Base-by-base conservation (phyloP, 2,888 invertebrate genomes). In the Theristus sp. region DNA sequence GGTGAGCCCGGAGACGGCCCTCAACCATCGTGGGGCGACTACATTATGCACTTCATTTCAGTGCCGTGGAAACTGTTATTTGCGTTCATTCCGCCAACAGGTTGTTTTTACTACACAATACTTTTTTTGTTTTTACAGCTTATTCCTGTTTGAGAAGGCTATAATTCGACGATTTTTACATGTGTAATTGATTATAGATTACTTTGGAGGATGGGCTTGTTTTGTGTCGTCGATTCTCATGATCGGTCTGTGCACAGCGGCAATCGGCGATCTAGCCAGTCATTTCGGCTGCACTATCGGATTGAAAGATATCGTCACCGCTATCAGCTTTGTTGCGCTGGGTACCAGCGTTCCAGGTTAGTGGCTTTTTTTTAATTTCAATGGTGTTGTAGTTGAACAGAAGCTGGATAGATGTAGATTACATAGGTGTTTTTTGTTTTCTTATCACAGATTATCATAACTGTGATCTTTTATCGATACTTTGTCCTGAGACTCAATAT, bases 11-110 rank as follows among this genome's bases (percentile, higher is more conserved):
- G 67, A 55, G 83, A 78, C 62, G 77, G 76, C 63, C 81, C 84
- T 73, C 80, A 84, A 66, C 93, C 89, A 24, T 86, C 89, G 28
- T 85, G 86, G 71, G 81, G 83, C 64, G 96, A 96, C 78, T 98
- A 98, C 78, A 81, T 91, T 62, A 84, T 96, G 82, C 98, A 99
- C 79, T 84, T 88, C 72, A 78, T 96, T 65, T 93, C 96, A 20
- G 80, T 98, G 63, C 93, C 96, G 79, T 98, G 98, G 98, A 98
- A 99, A 79, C 80, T 98, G 60, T 77, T 93, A 64, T 98, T 96
- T 77, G 96, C 96, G 63, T 87, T 91, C 76, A 87, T 98, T 65
- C 96, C 98, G 69, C 98, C 98, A 28, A 96, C 96, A 78, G 93
- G 88, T 88, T 6, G 38, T 38, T 38, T 38, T 38, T 13, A 38